Base-by-base conservation (phyloP, 2,113 vertebrate genomes). In the Tor tambroides region DNA sequence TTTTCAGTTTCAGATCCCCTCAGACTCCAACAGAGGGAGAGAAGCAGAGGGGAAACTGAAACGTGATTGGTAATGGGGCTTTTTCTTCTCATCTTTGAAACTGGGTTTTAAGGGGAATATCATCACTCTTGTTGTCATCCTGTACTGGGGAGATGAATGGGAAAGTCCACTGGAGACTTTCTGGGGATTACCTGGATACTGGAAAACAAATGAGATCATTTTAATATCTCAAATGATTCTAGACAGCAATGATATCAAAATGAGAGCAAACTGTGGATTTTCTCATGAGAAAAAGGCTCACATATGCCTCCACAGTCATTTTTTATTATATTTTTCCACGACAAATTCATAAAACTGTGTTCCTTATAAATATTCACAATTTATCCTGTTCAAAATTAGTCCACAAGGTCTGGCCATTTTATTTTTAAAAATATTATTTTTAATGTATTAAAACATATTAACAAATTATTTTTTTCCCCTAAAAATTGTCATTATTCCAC, bases 1-100 rank as follows among this genome's bases (percentile, higher is more conserved):
- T 85, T 51, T 54, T 67, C 61, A 63, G 28, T 19, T 80, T 83
- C 4, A 56, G 67, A 46, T 78, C 75, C 86, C 80, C 63, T 75
- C 82, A 65, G 83, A 83, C 59, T 67, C 12, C 67, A 87, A 17
- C 28, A 49, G 65, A 80, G 59, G 46, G 76, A 14, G 26, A 41
- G 5, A 80, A 54, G 65, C 35, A 51, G 56, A 71, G 35, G 15
- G 41, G 38, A 43, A 65, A 69, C 4, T 65, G 26, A 67, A 56
- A 38, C 12, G 30, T 23, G 41, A 19, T 14, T 6, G 59, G 61
- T 30, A 32, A 71, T 19, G n/a, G 26, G 15, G 63, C n/a, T 79
- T 85, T 80, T 41, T 80, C 54, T 75, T 23, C 41, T 76, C 79
- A 81, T 43, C n/a, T 63, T 43, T 63, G 23, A 81, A 65, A 65